Evolutionary conservation across 2,113 vertebrate genomes (phyloP), one percentile per base, ranked within the genome.

Genomic region (Seriola quinqueradiata): DNA sequence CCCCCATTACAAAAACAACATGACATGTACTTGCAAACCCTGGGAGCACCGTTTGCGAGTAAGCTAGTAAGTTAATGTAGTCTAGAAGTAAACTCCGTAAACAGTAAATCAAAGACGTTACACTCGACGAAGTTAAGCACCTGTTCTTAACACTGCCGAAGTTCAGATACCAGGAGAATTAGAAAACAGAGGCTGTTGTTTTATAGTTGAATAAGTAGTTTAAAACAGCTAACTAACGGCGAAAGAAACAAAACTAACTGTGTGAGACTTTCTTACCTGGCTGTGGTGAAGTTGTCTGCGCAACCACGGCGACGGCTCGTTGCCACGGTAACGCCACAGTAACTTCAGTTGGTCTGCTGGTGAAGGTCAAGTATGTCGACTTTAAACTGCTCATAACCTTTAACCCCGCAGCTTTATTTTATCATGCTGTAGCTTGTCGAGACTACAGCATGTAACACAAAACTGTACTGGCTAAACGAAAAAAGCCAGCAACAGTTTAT

Each of bases 181-280:
- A 28, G 0, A 40, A 16, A 63, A 23, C 40, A 3, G 1, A 5
- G n/a, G 1, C 9, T 42, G 40, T 42, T 25, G 23, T 25, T 25
- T 57, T 25, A 2, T 7, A 46, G 0, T 59, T 16, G 16, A 46
- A 50, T 0, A 32, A 9, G 1, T 14, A 34, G 11, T 81, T 77
- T 21, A 59, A 28, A 40, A 36, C 6, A 16, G 67, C 14, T 2
- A 36, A 23, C 19, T 48, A 42, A 19, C 12, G 17, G 28, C 23
- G 10, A 5, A 4, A n/a, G 7, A 21, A 71, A 16, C 0, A 28
- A 21, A 63, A 60, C 10, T n/a, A 50, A 63, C 5, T 32, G 28
- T 74, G 1, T 12, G 36, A 0, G 17, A 63, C 70, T 79, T 71
- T 88, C 85, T 85, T 85, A 92, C 91, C 90, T 91, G 84, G 1